Base-by-base conservation (phyloP, 2,113 vertebrate genomes). In the Eulemur rufifrons region DNA sequence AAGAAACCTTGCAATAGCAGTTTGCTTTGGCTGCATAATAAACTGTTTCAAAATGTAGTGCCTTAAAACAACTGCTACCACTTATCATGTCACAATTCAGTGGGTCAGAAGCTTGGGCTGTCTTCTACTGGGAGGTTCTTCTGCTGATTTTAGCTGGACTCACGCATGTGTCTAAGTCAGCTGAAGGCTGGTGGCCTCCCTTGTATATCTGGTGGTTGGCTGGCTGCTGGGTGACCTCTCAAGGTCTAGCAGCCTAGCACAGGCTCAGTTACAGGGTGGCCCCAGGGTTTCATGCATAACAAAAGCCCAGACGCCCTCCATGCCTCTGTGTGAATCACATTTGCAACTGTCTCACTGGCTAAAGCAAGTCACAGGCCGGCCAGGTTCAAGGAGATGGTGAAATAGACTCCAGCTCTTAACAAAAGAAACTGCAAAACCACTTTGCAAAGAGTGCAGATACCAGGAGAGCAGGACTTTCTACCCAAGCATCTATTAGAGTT, bases 11-110 rank as follows among this genome's bases (percentile, higher is more conserved):
- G 39, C n/a, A 27, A 0, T 69, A 32, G 69, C 82, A 37, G 3
- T 90, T 88, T 76, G 50, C 64, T 95, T 96, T 92, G 89, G 64
- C 34, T 86, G 23, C 18, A 11, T 52, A 59, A 74, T 71, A 87
- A 83, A 50, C 12, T 15, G 2, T 39, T 8, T 8, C 63, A 64
- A 90, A 82, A n/a, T 61, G 9, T 6, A 86, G 47, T 66, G 13
- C 34, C 73, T 77, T 71, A 25, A 87, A 29, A 54, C 5, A 69
- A 17, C 34, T n/a, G 10, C 37, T 34, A 50, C 11, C 5, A 6
- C 63, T 59, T 39, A 84, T 84, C 76, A 64, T 5, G 21, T 68
- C 76, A 47, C 2, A 37, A 17, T 50, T 89, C 29, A 39, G 18
- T 20, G n/a, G 29, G 45, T 80, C 39, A 56, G 20, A 81, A 42